Evolutionary conservation across 2,888 invertebrate species (phyloP), one percentile per base, ranked within the genome.

Genomic region (Erebia ligea): DNA sequence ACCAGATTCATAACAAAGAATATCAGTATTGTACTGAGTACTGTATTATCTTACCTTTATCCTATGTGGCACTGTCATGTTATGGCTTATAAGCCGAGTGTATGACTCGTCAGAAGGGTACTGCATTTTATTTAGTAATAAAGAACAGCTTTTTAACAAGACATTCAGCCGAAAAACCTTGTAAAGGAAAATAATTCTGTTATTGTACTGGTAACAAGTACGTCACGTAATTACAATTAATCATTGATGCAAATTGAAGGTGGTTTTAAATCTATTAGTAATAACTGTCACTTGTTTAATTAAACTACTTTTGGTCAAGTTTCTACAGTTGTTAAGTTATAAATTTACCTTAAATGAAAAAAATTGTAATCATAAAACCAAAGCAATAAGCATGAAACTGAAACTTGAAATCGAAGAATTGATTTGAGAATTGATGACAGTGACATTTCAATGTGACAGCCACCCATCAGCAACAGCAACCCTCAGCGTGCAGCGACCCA

Each of bases 41-140:
- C 15, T 42, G 1, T 19, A 64, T 69, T 66, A 40, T 62, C 50
- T 72, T 84, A 92, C 93, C 91, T 93, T 92, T 74, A 93, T 93
- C 77, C 93, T 87, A 82, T 93, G 93, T 69, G 93, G 92, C 72
- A 92, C 93, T 75, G 93, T 93, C 93, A 92, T 93, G 74, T 92
- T 91, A 79, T 93, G 92, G 83, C 92, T 93, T 80, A 93, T 92
- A 70, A 91, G 90, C 76, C 93, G 86, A 75, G 91, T 84, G 77
- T 92, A 93, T 58, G 92, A 90, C 84, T 93, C 93, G 71, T 93
- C 93, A 21, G 91, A 86, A 73, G 90, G 84, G 78, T 84, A 92
- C 72, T 79, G 79, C 79, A 79, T 79, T 68, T 40, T 74, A 69
- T 42, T 56, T 34, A 64, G 50, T 40, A 62, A 58, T 63, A 17